Conservation (phyloP, 35 echinoderm and acorn worm genomes). For the Apostichopus californicus region DNA sequence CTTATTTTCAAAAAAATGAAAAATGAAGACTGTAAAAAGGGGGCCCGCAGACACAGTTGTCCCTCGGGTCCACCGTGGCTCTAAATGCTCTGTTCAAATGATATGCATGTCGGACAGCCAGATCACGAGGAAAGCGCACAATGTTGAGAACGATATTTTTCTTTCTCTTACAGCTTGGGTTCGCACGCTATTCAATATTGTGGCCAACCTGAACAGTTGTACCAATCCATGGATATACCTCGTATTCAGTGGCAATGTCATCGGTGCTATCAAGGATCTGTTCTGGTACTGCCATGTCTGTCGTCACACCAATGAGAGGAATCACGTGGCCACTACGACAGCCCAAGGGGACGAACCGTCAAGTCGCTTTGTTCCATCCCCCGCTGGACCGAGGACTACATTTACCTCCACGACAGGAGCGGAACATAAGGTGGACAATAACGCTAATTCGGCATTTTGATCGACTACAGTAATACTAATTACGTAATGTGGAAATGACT, state of each 20-base stretch:
- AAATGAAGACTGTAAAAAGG: too few relatives aligned
- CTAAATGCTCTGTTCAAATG: background rate
- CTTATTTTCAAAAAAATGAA: too few relatives aligned
- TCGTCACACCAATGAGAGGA: background rate
- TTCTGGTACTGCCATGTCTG: background rate
- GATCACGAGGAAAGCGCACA: background rate
- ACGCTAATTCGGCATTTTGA: constrained; percentile 40
- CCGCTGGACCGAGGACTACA: constrained; percentile 36
- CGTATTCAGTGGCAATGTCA: constrained; percentile 37
- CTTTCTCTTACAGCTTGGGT: constrained; percentile 23
- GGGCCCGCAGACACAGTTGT: too few relatives aligned
- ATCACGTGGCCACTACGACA: background rate
- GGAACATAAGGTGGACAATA: constrained; percentile 28
- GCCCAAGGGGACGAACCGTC: constrained; percentile 29
- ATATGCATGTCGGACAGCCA: background rate
- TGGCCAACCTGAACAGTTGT: constrained; percentile 40
- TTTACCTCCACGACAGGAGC: constrained; percentile 14
- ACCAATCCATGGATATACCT: constrained; percentile 51
- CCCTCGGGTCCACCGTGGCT: background rate
- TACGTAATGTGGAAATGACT: background rate
- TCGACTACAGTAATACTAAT: background rate
- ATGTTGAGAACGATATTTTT: background rate
- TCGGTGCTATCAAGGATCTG: constrained; percentile 19
- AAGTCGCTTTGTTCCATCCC: constrained; percentile 10
- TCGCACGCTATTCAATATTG: background rate